Percentiles rank a stretch among this genome's conserved stretches.
These are phyloP conservation scores for Cynocephalus volans DNA, from an alignment of 2,113 vertebrate species.

Conservation along the genomic window DNA sequence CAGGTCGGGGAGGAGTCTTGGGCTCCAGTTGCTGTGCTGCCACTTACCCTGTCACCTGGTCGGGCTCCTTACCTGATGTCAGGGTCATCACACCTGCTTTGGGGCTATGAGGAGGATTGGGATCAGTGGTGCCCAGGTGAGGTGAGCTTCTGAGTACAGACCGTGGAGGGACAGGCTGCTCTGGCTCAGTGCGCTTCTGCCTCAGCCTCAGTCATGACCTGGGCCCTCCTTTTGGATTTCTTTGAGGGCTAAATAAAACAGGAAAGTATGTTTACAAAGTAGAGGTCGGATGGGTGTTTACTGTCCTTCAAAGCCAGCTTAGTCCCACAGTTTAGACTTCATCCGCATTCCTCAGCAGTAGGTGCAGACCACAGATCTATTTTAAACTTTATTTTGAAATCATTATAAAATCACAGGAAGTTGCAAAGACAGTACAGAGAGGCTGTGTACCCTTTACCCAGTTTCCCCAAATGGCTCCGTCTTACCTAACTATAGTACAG, in stretches of 20 bases:
- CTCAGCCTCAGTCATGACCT: neutral
- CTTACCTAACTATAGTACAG: too few relatives aligned
- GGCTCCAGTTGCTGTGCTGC: neutral
- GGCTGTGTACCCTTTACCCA: fast-evolving
- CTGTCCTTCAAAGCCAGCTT: neutral
- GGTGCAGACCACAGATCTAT: neutral
- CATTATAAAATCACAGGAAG: neutral
- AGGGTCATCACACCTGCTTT: neutral
- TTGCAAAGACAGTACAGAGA: neutral
- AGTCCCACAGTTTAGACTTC: too few relatives aligned
- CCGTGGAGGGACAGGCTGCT: neutral
- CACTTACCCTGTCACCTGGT: neutral
- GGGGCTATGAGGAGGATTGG: neutral
- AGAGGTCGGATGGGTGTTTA: too few relatives aligned
- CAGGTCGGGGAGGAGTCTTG: neutral
- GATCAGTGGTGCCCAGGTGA: neutral
- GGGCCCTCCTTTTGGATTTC: neutral
- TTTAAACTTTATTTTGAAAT: neutral
- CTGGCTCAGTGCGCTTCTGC: neutral
- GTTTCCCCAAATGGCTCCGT: neutral
- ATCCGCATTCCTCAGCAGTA: fast-evolving
- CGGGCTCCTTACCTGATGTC: neutral
- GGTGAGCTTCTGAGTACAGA: neutral
- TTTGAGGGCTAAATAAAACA: fast-evolving
- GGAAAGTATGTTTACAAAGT: neutral